Evolutionary conservation across 1,140 invertebrate species (phyloP), one percentile per base, ranked within the genome.

Genomic region (Anastrepha ludens): DNA sequence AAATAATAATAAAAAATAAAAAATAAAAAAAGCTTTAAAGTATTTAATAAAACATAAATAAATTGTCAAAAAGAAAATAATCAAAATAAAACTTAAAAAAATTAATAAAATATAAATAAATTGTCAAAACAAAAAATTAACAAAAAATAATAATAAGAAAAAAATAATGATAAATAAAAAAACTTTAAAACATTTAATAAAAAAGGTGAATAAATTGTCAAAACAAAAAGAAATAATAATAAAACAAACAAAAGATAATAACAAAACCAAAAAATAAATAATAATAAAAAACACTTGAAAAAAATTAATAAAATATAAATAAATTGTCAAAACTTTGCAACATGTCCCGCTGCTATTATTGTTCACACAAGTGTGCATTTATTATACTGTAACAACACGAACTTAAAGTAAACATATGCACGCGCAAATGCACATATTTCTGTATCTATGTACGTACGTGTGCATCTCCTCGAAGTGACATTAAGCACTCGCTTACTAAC

Each of bases 401-500:
- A 29, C 29, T 29, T 29, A 29, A 0, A 29, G 29, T 29, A 29
- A 29, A 29, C 29, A 29, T 29, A 29, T 29, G 29, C 1, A 29
- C 29, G 29, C 29, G 29, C 29, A 29, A 29, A 29, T 29, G 29
- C 29, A 29, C 29, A 29, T 29, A 29, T 29, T 29, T 1, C 29
- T 0, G 29, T 29, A 29, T 29, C 29, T 29, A 29, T 29, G 29
- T 29, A 11, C 50, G 50, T 55, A 55, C 3, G 6, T 6, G 50
- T 55, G 50, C 11, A 55, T 8, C 50, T 55, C 11, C 50, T 55
- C 50, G 81, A 6, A 29, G 20, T 41, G 11, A 47, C 41, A 74
- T 74, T 74, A 74, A 74, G 29, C 67, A 13, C 29, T 74, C 41
- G 67, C 41, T 44, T 74, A 74, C n/a, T 8, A 74, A 41, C 41